Percentiles rank a stretch among this genome's conserved stretches.
Evolutionary conservation across 1,140 invertebrate genomes (phyloP).

Genomic region (Gyrodactylus bullatarudis): DNA sequence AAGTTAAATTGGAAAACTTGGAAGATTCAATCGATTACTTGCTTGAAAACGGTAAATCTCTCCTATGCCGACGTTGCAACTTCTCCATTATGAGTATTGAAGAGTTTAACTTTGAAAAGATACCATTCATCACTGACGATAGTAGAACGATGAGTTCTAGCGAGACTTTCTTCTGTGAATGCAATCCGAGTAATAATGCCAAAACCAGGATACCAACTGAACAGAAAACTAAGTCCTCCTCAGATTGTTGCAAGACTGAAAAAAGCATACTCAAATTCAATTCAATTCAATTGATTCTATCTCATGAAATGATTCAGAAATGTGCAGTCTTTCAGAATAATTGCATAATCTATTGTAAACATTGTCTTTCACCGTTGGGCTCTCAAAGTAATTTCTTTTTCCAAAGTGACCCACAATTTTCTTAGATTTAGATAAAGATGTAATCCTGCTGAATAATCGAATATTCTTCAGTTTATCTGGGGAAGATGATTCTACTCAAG

Average conservation of each 20-base stretch:
- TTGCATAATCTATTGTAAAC: not conserved
- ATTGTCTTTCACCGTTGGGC: not conserved
- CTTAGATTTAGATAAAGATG: not conserved
- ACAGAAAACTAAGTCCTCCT: not conserved
- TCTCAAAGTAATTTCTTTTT: too few species aligned
- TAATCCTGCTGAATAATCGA: not conserved
- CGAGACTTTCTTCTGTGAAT: not conserved
- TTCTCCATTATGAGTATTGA: not conserved
- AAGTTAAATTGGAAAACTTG: not conserved
- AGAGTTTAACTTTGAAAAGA: not conserved
- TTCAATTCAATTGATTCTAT: not conserved
- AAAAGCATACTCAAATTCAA: not conserved
- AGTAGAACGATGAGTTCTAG: not conserved
- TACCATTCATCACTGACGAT: not conserved
- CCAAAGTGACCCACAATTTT: too few species aligned
- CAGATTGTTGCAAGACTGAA: too few species aligned
- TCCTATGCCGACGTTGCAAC: not conserved
- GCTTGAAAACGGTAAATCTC: not conserved
- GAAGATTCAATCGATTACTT: not conserved
- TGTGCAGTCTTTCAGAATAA: not conserved
- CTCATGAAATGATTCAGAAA: not conserved
- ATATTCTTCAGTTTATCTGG: not conserved
- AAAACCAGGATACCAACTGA: not conserved
- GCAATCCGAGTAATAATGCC: not conserved
- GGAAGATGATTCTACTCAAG: not conserved